These are phyloP conservation scores for Phenacoccus solenopsis DNA, from an alignment of 1,140 invertebrate species.

Conservation along the genomic window DNA sequence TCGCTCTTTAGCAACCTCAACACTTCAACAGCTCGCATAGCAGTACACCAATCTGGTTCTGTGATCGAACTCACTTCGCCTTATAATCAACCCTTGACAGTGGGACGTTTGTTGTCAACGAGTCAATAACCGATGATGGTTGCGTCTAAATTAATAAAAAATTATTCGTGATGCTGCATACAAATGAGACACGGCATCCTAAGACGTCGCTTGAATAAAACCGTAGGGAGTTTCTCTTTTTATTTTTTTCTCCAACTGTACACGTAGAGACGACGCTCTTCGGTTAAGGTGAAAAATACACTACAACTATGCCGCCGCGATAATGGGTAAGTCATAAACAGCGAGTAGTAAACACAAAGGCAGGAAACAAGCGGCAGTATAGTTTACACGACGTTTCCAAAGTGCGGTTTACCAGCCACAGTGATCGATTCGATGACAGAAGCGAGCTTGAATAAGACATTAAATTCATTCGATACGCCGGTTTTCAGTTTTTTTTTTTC, in stretches of 20 bases:
- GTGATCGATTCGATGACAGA: too few relatives aligned
- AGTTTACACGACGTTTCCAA: neutral
- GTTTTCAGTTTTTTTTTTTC: too few relatives aligned
- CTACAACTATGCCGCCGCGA: neutral
- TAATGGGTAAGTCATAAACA: neutral
- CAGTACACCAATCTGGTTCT: too few relatives aligned
- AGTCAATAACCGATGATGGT: slow-evolving; percentile 14
- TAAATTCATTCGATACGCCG: too few relatives aligned
- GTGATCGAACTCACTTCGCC: too few relatives aligned
- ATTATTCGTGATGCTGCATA: slow-evolving; percentile 15
- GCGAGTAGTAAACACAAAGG: neutral
- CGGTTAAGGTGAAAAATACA: slow-evolving; percentile 5
- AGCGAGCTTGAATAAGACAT: too few relatives aligned
- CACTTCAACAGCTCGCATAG: too few relatives aligned
- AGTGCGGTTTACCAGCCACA: too few relatives aligned
- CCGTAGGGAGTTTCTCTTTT: neutral
- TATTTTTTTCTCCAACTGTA: neutral
- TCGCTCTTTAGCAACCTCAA: too few relatives aligned
- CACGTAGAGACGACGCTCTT: neutral
- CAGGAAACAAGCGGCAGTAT: neutral
- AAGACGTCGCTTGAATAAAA: slow-evolving; percentile 9
- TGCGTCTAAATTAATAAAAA: slow-evolving; percentile 17
- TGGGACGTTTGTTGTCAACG: neutral
- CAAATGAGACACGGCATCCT: slow-evolving; percentile 7
- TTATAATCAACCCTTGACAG: neutral